Percentiles rank a stretch among this genome's conserved stretches.
These are phyloP conservation scores for Caretta caretta DNA, from an alignment of 2,113 vertebrate species.

Conservation along the genomic window DNA sequence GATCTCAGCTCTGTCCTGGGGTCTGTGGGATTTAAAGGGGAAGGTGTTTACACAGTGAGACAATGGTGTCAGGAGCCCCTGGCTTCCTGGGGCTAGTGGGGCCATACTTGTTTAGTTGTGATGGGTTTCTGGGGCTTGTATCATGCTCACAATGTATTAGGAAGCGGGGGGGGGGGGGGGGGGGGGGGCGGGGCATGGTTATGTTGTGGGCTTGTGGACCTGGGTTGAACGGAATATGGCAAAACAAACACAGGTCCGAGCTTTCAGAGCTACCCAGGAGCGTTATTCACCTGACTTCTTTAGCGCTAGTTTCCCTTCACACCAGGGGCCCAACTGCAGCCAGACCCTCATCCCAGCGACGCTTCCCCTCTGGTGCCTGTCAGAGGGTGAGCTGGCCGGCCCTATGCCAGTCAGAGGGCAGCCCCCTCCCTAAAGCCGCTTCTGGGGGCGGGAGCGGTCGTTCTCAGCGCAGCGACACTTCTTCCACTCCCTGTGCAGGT, in stretches of 20 bases:
- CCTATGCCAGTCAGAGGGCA: background rate
- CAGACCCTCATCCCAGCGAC: background rate
- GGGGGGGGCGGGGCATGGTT: background rate
- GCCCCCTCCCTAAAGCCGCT: background rate
- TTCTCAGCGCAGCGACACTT: background rate
- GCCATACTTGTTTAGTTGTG: background rate
- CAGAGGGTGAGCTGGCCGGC: background rate
- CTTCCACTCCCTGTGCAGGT: background rate
- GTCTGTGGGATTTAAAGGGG: background rate
- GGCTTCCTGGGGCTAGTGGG: background rate
- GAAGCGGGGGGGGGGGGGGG: background rate
- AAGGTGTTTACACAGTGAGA: background rate
- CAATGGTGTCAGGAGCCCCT: background rate
- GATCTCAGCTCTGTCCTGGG: background rate
- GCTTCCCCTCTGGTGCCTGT: background rate
- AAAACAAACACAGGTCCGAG: background rate
- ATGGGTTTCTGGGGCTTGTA: background rate
- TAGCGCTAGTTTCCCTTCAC: background rate
- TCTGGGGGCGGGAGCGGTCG: background rate
- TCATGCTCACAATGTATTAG: background rate
- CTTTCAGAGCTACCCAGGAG: background rate
- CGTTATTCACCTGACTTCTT: background rate
- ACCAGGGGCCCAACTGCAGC: background rate
- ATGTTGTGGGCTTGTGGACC: background rate
- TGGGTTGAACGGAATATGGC: background rate